Evolutionary conservation across 2,888 invertebrate species (phyloP).

Genomic region (Stegana nigrithorax): DNA sequence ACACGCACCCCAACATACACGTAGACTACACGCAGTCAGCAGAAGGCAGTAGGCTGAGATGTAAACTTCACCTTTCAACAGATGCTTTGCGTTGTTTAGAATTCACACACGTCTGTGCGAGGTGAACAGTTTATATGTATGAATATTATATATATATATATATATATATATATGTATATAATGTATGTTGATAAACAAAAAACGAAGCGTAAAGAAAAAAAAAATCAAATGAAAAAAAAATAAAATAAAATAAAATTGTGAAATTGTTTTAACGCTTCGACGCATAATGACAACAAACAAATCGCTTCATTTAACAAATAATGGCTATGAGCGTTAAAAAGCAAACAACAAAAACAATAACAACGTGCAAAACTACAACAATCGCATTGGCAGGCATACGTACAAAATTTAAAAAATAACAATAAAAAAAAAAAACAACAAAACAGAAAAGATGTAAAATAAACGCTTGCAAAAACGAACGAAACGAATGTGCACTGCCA

Average conservation of each 20-base stretch:
- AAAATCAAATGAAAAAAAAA: conserved; percentile 41
- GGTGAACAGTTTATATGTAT: not conserved
- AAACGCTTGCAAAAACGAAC: conserved; percentile 51
- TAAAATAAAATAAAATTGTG: conserved; percentile 53
- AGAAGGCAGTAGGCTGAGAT: no score
- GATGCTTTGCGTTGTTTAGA: conserved; percentile 48
- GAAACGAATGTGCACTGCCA: conserved; percentile 32
- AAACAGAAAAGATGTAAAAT: conserved; percentile 38
- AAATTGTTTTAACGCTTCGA: conserved; percentile 63
- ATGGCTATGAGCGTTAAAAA: conserved; percentile 57
- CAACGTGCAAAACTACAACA: conserved; percentile 26
- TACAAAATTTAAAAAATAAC: conserved; percentile 48
- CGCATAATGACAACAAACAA: conserved; percentile 63
- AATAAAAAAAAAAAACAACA: not conserved
- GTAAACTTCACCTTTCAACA: conserved; percentile 31
- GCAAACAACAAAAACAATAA: conserved; percentile 33
- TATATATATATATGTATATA: conserved; percentile 9
- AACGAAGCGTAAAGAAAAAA: not conserved
- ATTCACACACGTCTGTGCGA: conserved; percentile 45
- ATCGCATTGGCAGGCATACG: no score
- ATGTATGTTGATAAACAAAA: not conserved
- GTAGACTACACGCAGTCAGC: no score
- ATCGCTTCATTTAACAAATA: conserved; percentile 66
- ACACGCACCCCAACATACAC: no score
- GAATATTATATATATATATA: not conserved